Evolutionary conservation across 1,140 invertebrate genomes (phyloP).

Genomic region (Hyposmocoma kahamanoa): DNA sequence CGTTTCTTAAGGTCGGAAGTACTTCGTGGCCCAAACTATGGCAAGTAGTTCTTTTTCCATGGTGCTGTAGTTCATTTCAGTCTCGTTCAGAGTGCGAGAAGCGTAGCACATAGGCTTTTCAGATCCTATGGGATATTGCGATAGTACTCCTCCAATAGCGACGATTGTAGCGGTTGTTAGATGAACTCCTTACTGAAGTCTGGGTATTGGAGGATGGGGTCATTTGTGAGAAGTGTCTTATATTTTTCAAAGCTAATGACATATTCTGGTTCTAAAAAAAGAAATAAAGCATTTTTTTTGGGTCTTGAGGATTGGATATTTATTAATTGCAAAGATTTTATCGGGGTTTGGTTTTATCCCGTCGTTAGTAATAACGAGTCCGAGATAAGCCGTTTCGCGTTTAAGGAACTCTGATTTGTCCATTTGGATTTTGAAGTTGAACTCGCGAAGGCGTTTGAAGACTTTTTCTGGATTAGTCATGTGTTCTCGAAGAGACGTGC

Average conservation of each 20-base stretch:
- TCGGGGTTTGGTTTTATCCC: not conserved
- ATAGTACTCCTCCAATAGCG: constrained; percentile 19
- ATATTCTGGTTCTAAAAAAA: constrained; percentile 30
- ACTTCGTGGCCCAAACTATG: no score
- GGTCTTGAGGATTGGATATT: not conserved
- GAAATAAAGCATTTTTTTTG: constrained; percentile 16
- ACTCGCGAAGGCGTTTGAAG: not conserved
- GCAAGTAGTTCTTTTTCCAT: no score
- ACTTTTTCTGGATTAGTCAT: constrained; percentile 6
- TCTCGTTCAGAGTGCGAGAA: no score
- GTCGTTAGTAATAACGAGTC: not conserved
- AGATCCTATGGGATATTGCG: constrained; percentile 13
- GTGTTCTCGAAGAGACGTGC: constrained; percentile 23
- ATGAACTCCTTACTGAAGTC: constrained; percentile 21
- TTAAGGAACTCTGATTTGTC: constrained; percentile 15
- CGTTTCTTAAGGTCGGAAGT: no score
- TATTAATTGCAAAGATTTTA: not conserved
- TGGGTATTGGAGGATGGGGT: constrained; percentile 16
- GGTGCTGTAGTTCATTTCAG: no score
- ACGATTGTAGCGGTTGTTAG: constrained; percentile 17
- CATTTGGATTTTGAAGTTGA: constrained; percentile 5
- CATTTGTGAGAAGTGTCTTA: constrained; percentile 4
- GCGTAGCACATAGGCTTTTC: constrained; percentile 26
- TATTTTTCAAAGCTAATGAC: constrained; percentile 6
- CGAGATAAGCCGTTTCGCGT: not conserved